Evolutionary conservation across 2,113 vertebrate species (phyloP).

Genomic region (Hyperopisus bebe): DNA sequence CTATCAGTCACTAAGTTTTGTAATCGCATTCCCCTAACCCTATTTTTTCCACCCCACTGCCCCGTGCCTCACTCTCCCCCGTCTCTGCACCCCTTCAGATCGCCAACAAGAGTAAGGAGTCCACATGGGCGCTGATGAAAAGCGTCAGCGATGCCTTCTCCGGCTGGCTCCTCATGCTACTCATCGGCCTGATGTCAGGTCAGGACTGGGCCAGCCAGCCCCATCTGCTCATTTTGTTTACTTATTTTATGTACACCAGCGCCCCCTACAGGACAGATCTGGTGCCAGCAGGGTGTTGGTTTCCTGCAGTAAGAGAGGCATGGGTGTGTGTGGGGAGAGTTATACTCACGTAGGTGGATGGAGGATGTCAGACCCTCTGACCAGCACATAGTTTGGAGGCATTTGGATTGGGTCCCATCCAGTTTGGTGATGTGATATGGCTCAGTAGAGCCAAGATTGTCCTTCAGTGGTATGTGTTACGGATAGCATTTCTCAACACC

Average conservation of each 20-base stretch:
- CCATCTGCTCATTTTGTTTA: neutral
- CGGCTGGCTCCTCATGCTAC: constrained; percentile 77
- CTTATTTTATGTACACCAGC: neutral
- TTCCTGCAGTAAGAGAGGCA: neutral
- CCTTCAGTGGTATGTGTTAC: neutral
- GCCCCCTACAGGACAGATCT: neutral
- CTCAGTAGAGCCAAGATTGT: neutral
- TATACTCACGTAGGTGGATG: neutral
- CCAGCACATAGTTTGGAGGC: neutral
- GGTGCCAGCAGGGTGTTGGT: neutral
- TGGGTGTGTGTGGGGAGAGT: neutral
- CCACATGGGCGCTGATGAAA: constrained; percentile 72
- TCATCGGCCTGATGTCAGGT: constrained; percentile 77
- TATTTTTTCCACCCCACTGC: neutral
- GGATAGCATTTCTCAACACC: neutral
- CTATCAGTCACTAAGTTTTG: neutral
- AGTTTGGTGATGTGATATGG: neutral
- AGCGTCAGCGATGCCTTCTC: constrained; percentile 78
- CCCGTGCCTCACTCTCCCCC: neutral
- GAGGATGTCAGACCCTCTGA: neutral
- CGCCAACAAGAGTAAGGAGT: constrained; percentile 74
- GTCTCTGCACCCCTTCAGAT: constrained; percentile 54
- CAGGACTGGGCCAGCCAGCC: constrained; percentile 21
- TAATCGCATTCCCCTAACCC: too few relatives aligned
- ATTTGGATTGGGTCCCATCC: neutral